A percentile compares a stretch with the other conserved stretches of the same genome.
Evolutionary conservation across 2,113 vertebrate genomes (phyloP).

Genomic region (Tyrannus savana): DNA sequence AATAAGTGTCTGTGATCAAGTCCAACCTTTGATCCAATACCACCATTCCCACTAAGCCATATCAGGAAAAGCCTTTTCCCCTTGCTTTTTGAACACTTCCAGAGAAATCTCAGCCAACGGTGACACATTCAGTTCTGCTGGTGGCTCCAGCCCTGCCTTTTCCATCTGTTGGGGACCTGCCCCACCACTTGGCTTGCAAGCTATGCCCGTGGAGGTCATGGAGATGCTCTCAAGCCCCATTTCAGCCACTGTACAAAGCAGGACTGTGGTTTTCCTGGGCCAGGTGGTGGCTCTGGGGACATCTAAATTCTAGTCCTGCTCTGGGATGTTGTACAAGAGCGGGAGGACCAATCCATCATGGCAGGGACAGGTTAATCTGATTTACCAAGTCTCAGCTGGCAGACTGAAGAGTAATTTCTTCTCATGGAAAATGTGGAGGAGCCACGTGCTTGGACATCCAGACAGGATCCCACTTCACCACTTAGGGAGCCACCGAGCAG

Average conservation of each 20-base stretch:
- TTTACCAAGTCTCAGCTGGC: background rate
- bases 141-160: background rate
- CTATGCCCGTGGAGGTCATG: rapidly evolving
- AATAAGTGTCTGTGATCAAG: too few relatives aligned
- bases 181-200: background rate
- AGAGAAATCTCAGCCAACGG: background rate
- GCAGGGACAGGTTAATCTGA: background rate
- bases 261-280: background rate
- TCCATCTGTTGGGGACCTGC: too few relatives aligned
- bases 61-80: rapidly evolving
- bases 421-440: background rate
- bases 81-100: background rate
- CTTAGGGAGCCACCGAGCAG: background rate
- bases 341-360: background rate
- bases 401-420: background rate
- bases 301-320: background rate
- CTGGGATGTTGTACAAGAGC: background rate
- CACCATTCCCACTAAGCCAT: background rate
- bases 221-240: background rate
- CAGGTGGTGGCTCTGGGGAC: background rate
- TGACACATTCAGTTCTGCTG: background rate
- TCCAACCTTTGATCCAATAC: too few relatives aligned
- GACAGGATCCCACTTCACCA: background rate
- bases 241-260: background rate
- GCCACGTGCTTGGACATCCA: background rate